Base-by-base conservation (phyloP, 2,888 invertebrate genomes). In the Coelinius sp. region DNA sequence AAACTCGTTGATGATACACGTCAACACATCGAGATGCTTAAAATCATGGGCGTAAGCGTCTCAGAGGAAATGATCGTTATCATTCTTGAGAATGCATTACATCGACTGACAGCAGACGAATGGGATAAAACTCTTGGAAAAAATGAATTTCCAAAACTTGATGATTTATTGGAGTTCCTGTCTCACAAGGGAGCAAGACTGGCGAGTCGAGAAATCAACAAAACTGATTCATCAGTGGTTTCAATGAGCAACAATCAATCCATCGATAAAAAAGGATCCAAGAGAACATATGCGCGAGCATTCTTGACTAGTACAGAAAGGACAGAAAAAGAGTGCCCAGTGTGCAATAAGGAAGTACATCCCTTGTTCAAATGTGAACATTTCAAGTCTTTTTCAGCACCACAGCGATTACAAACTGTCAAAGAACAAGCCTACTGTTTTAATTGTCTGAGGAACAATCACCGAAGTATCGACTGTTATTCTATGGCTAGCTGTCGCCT, bases 61-160 rank as follows among this genome's bases (percentile, higher is more conserved):
- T 75, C 76, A 72, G 75, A 77, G 25, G 73, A 77, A 12, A 66
- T 78, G 8, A 27, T 80, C 3, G 73, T 77, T 10, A 73, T 74
- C 46, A 67, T 81, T 24, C 24, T 79, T 6, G 65, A 74, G 25
- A 65, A 63, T 5, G 78, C 77, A 66, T 56, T 80, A 31, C 77
- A 77, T 38, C n/a, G 41, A 20, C 12, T 22, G 12, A 76, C 78
- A 1, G 69, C 68, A 2, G 66, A 75, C 12, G 75, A 77, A 17
- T 78, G 78, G 75, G 70, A 75, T 35, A 24, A 49, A 7, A 49
- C 64, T 12, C 46, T 70, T 41, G 46, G 20, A 12, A 46, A 53
- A 2, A 56, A 31, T 10, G 25, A 52, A 12, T 14, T 74, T 1
- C 68, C 69, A 20, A 1, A 66, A 17, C 49, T 62, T n/a, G 46